phyloP scores from a whole-genome alignment of 2,888 invertebrate species.

The Eristalis tenax region DNA sequence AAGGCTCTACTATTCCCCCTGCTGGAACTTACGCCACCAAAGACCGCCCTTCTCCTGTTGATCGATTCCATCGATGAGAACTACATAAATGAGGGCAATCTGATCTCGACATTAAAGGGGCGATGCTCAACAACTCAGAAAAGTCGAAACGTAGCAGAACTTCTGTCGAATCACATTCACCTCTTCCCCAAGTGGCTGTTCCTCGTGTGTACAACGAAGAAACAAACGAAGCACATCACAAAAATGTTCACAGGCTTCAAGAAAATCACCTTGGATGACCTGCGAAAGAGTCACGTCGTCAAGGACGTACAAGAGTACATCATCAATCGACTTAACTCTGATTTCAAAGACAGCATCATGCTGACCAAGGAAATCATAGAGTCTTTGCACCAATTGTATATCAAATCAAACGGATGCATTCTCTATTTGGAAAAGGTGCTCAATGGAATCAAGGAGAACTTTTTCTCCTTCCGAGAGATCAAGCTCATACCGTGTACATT shows the following conservation, averaged over 20 bases:
- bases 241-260: slow-evolving; percentile 94
- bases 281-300: slow-evolving; percentile 93
- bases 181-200: slow-evolving; percentile 96
- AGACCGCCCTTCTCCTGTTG: slow-evolving; percentile 90
- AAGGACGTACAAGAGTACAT: slow-evolving; percentile 98
- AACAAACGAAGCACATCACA: slow-evolving; percentile 91
- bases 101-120: slow-evolving; percentile 83
- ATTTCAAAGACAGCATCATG: slow-evolving; percentile 91
- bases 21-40: slow-evolving; percentile 92
- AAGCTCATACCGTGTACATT: slow-evolving; percentile 96
- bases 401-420: slow-evolving; percentile 97
- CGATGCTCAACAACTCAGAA: slow-evolving; percentile 78
- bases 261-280: slow-evolving; percentile 94
- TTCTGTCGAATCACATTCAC: slow-evolving; percentile 94
- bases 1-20: slow-evolving; percentile 93
- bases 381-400: slow-evolving; percentile 95
- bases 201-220: slow-evolving; percentile 92
- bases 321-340: slow-evolving; percentile 92
- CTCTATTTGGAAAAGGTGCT: slow-evolving; percentile 93
- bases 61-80: slow-evolving; percentile 97
- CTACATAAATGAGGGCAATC: slow-evolving; percentile 83
- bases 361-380: slow-evolving; percentile 96
- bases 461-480: slow-evolving; percentile 94
- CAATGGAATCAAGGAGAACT: slow-evolving; percentile 96
- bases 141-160: slow-evolving; percentile 88